Percentiles rank a stretch among this genome's conserved stretches.
phyloP scores from a whole-genome alignment of 2,888 invertebrate genomes.

The Schrankia costaestrigalis region DNA sequence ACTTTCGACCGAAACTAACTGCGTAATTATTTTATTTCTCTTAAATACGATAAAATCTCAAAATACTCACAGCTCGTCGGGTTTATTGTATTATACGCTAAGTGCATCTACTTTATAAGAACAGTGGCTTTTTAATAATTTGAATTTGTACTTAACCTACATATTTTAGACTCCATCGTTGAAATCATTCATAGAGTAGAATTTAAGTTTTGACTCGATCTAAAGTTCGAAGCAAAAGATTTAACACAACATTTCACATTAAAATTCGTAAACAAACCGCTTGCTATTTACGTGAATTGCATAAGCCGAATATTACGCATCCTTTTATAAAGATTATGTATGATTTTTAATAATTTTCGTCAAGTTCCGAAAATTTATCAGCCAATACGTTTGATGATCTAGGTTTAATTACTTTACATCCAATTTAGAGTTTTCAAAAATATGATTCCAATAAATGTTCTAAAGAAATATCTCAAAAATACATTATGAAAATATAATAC shows the following conservation, averaged over 20 bases:
- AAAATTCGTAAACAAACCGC: constrained; percentile 25
- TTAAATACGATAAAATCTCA: constrained; percentile 80
- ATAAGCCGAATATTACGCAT: constrained; percentile 31
- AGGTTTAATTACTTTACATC: constrained; percentile 61
- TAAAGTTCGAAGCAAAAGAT: constrained; percentile 37
- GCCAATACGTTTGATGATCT: constrained; percentile 65
- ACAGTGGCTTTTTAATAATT: constrained; percentile 78
- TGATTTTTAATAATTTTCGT: constrained; percentile 29
- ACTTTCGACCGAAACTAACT: constrained; percentile 64
- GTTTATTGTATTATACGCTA: constrained; percentile 78
- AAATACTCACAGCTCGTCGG: constrained; percentile 80
- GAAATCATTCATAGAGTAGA: constrained; percentile 53
- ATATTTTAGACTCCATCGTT: constrained; percentile 58
- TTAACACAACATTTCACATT: constrained; percentile 19
- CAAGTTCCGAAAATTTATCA: constrained; percentile 39
- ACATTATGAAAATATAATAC: constrained; percentile 80
- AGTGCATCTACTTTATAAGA: constrained; percentile 80
- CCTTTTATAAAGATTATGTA: constrained; percentile 28
- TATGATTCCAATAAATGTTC: constrained; percentile 77
- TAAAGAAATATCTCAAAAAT: constrained; percentile 80
- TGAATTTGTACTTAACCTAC: constrained; percentile 80
- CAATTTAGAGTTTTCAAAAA: constrained; percentile 78
- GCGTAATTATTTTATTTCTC: constrained; percentile 58
- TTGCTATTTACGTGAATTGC: constrained; percentile 25
- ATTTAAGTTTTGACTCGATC: constrained; percentile 47